These are phyloP conservation scores for Poecile montanus DNA, from an alignment of 2,797 vertebrate genomes.

Conservation along the genomic window DNA sequence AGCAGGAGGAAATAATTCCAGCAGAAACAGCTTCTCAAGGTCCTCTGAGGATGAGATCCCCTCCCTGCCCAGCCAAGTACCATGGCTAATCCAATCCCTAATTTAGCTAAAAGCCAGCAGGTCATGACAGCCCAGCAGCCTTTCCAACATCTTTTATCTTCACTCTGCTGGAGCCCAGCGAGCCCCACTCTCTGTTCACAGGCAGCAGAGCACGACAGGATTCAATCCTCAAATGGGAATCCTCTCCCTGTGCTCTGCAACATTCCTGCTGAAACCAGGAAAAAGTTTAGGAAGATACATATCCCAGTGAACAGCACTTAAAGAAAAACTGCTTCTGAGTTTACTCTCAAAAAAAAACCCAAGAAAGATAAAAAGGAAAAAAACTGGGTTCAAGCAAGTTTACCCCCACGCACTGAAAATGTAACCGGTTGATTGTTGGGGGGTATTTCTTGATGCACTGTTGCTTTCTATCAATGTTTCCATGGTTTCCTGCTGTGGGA, in stretches of 20 bases:
- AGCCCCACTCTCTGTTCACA: background rate
- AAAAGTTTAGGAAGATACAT: background rate
- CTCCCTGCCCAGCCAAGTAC: background rate
- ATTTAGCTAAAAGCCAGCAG: background rate
- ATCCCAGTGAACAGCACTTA: background rate
- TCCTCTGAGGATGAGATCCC: background rate
- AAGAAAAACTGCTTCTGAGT: background rate
- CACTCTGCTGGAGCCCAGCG: background rate
- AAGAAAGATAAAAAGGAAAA: rapidly evolving
- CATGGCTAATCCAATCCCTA: background rate
- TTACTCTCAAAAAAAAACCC: background rate
- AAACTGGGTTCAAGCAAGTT: background rate
- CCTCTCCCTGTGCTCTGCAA: background rate
- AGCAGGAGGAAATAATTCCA: rapidly evolving
- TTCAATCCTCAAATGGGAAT: background rate
- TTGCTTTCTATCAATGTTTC: background rate
- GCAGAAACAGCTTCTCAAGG: background rate
- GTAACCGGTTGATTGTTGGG: rapidly evolving
- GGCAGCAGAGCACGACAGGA: background rate
- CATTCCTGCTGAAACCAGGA: background rate
- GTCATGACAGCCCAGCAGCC: background rate
- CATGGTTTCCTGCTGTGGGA: background rate
- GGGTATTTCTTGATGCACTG: background rate
- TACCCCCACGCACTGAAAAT: background rate
- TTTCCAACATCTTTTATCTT: background rate